A percentile compares a stretch with the other conserved stretches of the same genome.
phyloP scores from a whole-genome alignment of 1,140 invertebrate genomes.

The Drosophila nikananu region DNA sequence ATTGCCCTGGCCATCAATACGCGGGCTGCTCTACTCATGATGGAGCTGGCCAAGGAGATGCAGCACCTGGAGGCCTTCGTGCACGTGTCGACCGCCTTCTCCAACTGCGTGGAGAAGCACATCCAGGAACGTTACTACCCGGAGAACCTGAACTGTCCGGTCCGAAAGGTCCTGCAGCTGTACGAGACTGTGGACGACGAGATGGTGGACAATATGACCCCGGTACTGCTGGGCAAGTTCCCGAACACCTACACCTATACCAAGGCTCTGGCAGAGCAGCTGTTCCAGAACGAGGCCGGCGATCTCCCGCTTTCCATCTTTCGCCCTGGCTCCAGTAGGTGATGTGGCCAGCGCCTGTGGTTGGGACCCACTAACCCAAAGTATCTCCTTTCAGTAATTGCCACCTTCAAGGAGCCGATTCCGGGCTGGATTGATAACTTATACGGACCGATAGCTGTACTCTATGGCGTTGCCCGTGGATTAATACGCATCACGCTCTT shows the following conservation, averaged over 20 bases:
- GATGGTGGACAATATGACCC: slow-evolving; percentile 88
- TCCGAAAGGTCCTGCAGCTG: slow-evolving; percentile 88
- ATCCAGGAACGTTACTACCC: slow-evolving; percentile 91
- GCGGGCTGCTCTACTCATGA: slow-evolving; percentile 86
- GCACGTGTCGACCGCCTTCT: slow-evolving; percentile 91
- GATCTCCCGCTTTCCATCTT: slow-evolving; percentile 90
- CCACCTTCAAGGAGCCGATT: slow-evolving; percentile 91
- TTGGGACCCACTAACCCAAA: not conserved
- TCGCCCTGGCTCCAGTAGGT: slow-evolving; percentile 90
- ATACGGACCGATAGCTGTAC: slow-evolving; percentile 93
- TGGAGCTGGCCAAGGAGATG: slow-evolving; percentile 88
- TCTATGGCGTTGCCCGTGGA: slow-evolving; percentile 90
- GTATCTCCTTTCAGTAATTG: slow-evolving; percentile 88
- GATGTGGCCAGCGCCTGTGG: not conserved
- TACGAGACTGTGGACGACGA: slow-evolving; percentile 86
- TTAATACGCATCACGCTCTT: slow-evolving; percentile 88
- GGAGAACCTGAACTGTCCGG: slow-evolving; percentile 87
- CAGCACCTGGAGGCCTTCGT: slow-evolving; percentile 88
- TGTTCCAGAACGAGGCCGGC: slow-evolving; percentile 87
- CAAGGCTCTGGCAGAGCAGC: slow-evolving; percentile 92
- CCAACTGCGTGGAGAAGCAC: slow-evolving; percentile 88
- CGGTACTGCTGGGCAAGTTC: slow-evolving; percentile 89
- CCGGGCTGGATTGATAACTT: slow-evolving; percentile 95
- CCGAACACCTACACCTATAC: slow-evolving; percentile 95
- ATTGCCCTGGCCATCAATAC: slow-evolving; percentile 88